Evolutionary conservation across 2,797 vertebrate species (phyloP).

Genomic region (Eleutherodactylus coqui): DNA sequence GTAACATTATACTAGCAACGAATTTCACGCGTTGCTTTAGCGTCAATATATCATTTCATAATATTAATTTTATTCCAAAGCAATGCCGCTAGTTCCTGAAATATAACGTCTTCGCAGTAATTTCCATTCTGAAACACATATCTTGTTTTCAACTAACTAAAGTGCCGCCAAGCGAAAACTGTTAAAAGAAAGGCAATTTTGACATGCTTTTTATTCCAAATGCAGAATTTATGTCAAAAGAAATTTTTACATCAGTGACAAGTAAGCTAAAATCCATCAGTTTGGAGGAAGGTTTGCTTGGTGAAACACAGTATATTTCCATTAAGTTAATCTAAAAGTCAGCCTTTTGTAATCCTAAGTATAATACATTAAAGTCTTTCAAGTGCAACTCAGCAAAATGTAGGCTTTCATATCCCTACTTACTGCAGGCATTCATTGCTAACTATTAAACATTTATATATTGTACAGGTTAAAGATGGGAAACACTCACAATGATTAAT

Average conservation of each 20-base stretch:
- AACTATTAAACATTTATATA: constrained; percentile 65
- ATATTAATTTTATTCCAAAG: constrained; percentile 12
- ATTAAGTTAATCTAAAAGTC: constrained; percentile 65
- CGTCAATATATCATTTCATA: constrained; percentile 17
- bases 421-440: constrained; percentile 60
- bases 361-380: constrained; percentile 64
- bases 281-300: constrained; percentile 61
- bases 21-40: neutral
- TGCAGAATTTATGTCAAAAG: constrained; percentile 59
- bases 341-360: constrained; percentile 64
- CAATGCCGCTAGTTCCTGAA: neutral
- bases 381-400: constrained; percentile 64
- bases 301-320: constrained; percentile 61
- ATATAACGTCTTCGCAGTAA: neutral
- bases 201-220: constrained; percentile 56
- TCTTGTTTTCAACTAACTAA: constrained; percentile 25
- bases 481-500: constrained; percentile 63
- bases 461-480: constrained; percentile 63
- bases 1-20: neutral
- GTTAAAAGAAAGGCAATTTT: constrained; percentile 51
- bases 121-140: constrained; percentile 4
- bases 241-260: constrained; percentile 61
- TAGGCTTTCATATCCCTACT: constrained; percentile 62
- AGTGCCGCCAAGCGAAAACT: constrained; percentile 32
- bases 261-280: constrained; percentile 58